A percentile compares a stretch with the other conserved stretches of the same genome.
Conservation (phyloP, 2,113 vertebrate genomes). For the Polypterus bichir region DNA sequence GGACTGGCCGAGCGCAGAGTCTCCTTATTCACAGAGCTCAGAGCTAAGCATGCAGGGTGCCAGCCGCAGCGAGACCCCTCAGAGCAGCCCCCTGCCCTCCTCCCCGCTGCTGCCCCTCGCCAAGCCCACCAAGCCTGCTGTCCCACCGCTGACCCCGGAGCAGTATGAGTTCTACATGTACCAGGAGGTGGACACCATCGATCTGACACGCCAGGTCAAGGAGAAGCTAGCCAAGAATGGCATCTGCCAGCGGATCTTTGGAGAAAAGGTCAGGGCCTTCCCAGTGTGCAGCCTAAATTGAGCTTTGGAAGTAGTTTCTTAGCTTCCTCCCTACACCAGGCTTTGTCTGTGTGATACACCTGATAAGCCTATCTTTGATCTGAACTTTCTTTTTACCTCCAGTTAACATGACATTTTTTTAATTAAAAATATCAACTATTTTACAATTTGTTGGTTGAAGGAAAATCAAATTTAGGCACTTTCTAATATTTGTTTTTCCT, state of each 20-base stretch:
- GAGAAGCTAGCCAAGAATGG: conserved; percentile 86
- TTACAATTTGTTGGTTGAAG: too few relatives aligned
- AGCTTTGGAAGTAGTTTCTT: too few relatives aligned
- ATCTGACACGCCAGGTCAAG: conserved; percentile 80
- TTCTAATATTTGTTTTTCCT: too few relatives aligned
- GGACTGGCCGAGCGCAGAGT: conserved; percentile 70
- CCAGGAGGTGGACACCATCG: conserved; percentile 81
- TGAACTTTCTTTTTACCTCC: too few relatives aligned
- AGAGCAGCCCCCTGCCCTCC: conserved; percentile 71
- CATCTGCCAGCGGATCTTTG: conserved; percentile 84
- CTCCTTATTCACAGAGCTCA: conserved; percentile 69
- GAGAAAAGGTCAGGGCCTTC: conserved; percentile 65
- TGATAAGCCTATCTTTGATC: too few relatives aligned
- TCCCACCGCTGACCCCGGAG: conserved; percentile 72
- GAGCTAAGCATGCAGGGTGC: conserved; percentile 66
- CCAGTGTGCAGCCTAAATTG: too few relatives aligned
- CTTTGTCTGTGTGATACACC: too few relatives aligned
- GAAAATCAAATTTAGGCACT: too few relatives aligned
- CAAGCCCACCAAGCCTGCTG: conserved; percentile 65
- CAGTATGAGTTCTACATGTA: conserved; percentile 90
- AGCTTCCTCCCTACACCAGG: too few relatives aligned
- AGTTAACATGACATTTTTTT: too few relatives aligned
- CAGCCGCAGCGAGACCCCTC: conserved; percentile 66
- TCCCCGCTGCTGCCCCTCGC: conserved; percentile 59
- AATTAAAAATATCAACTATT: too few relatives aligned